Base-by-base conservation (phyloP, 2,888 invertebrate genomes). In the Scaptomyza parva region DNA sequence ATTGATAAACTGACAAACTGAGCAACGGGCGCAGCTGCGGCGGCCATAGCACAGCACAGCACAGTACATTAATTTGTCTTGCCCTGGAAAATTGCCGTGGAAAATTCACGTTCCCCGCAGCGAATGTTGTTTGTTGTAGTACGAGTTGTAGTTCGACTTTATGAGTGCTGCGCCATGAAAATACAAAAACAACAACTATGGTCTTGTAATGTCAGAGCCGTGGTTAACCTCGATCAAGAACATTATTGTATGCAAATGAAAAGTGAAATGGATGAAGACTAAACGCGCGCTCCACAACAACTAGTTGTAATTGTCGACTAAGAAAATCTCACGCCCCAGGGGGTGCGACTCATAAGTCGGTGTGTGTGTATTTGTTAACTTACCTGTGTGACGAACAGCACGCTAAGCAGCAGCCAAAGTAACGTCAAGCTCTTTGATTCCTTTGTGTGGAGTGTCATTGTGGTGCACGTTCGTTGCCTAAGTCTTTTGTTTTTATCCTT, bases 161-260 rank as follows among this genome's bases (percentile, higher is more conserved):
- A 55, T 55, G 71, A 65, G 48, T 48, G 41, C 45, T 48, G 41
- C 45, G 62, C 69, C 68, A 70, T 68, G 70, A 70, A 79, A 37
- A 17, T 2, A 9, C 0, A 33, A n/a, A 33, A 6, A 33, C 71
- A 26, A 28, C 2, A 28, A 28, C 9, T 28, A 74, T 73, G 68
- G 59, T 55, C 58, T 50, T 62, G 53, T 62, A 78, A 62, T 71
- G 65, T 52, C 58, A 61, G 73, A 60, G 67, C 45, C 41, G 65
- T 51, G 65, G 72, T 78, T 83, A 83, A 80, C 83, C 83, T 70
- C 67, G 65, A 39, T 5, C 50, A 43, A 85, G 82, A 82, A 85
- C 77, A 52, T 69, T 72, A 82, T 82, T 85, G 79, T 84, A 84
- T 86, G 86, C 70, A 86, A 86, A 84, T 86, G 80, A 83, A 84